A percentile compares a stretch with the other conserved stretches of the same genome.
Evolutionary conservation across 2,888 invertebrate genomes (phyloP).

Genomic region (Villa cingulata): DNA sequence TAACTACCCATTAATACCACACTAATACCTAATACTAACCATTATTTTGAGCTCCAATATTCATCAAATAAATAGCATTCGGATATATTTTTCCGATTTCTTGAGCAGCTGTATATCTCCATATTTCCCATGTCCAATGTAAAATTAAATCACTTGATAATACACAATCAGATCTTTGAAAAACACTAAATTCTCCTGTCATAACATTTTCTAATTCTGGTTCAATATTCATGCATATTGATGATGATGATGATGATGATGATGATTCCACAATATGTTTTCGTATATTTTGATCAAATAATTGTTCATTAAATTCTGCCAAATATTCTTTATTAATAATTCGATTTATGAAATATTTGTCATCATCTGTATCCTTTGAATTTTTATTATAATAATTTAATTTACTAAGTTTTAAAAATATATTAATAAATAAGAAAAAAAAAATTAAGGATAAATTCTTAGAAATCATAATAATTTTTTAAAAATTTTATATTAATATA

Average conservation of each 20-base stretch:
- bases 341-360: too few relatives aligned
- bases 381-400: conserved; percentile 14
- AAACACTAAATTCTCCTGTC: conserved; percentile 28
- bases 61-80: conserved; percentile 43
- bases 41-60: conserved; percentile 47
- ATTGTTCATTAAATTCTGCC: too few relatives aligned
- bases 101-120: conserved; percentile 50
- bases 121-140: conserved; percentile 50
- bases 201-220: conserved; percentile 48
- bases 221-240: conserved; percentile 46
- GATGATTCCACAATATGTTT: too few relatives aligned
- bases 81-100: conserved; percentile 42
- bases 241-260: neutral
- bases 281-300: neutral
- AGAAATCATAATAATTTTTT: neutral
- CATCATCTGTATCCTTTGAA: conserved; percentile 8
- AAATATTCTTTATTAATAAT: too few relatives aligned
- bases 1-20: too few relatives aligned
- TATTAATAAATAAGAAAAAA: neutral
- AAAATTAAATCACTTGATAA: conserved; percentile 35
- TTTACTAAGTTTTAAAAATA: conserved; percentile 7
- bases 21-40: too few relatives aligned
- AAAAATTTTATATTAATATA: too few relatives aligned
- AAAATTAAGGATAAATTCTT: neutral
- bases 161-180: conserved; percentile 16